Base-by-base conservation (phyloP, 2,797 vertebrate species). In the Sphenopsis melanotis region DNA sequence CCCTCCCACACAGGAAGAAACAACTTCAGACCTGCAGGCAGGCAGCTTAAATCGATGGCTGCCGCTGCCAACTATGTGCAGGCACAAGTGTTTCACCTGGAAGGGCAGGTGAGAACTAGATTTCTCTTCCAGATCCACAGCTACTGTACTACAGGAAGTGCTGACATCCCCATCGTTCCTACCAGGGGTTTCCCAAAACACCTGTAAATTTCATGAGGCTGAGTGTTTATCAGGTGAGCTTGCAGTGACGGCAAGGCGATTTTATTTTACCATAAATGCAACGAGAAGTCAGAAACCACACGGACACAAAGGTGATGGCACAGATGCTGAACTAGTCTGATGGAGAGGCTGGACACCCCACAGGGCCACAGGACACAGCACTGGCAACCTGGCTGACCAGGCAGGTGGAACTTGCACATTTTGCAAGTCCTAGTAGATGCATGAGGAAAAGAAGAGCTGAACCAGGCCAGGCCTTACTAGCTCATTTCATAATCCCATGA, bases 361-460 rank as follows among this genome's bases (percentile, higher is more conserved):
- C 41, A 41, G 0, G 0, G 19, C 37, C 0, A 0, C 2, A 27
- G 1, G 2, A 47, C 18, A 59, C 49, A 71, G 44, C 3, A 2
- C 29, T n/a, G 23, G 21, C 0, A 0, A 24, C 30, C n/a, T 8
- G 11, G 57, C 8, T 47, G 50, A 85, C 41, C 22, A 68, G 46
- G 18, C 15, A 26, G 22, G 34, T 13, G 41, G n/a, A 64, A 53
- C 5, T 64, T 59, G 56, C 11, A 23, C 6, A 7, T 77, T 88
- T 32, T 60, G 61, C 52, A 82, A 32, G 79, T 55, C n/a, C 46
- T 47, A 30, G 19, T 44, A 86, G 1, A 1, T 30, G 19, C 0
- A 0, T 21, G 39, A 32, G 53, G 59, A 81, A 37, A 3, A 4
- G 20, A 41, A 49, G 18, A 76, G 17, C 15, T 55, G 50, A 72